Conservation (phyloP, 2,113 vertebrate genomes). For the Halcyon senegalensis region DNA sequence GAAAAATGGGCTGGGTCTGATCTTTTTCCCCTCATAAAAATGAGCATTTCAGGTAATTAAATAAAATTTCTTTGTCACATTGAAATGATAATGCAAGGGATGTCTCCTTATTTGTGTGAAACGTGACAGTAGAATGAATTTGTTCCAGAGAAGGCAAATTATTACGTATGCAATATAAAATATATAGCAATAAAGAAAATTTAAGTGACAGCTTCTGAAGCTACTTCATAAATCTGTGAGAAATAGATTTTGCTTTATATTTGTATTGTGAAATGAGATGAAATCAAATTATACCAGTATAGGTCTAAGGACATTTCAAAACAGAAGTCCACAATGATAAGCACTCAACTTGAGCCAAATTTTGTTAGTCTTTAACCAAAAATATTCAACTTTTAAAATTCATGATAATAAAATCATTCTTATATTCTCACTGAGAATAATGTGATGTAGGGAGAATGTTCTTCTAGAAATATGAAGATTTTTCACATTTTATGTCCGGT, state of each 20-base stretch:
- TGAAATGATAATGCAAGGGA: conserved; percentile 81
- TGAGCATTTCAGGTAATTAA: conserved; percentile 75
- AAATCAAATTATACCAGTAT: conserved; percentile 5
- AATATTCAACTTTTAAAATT: not conserved
- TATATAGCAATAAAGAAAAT: conserved; percentile 27
- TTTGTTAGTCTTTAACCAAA: not conserved
- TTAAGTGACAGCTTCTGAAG: conserved; percentile 3
- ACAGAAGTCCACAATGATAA: conserved; percentile 31
- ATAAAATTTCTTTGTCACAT: conserved; percentile 68
- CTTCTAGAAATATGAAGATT: not conserved
- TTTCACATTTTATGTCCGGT: not conserved
- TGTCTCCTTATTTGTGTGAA: conserved; percentile 71
- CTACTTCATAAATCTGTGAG: conserved; percentile 27
- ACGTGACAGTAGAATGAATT: conserved; percentile 45
- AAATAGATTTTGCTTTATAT: conserved; percentile 24
- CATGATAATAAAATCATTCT: not conserved
- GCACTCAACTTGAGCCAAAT: conserved; percentile 9
- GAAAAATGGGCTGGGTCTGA: conserved; percentile 86
- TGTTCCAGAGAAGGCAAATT: conserved; percentile 47
- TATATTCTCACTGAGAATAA: not conserved
- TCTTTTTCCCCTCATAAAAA: conserved; percentile 86
- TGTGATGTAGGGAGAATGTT: not conserved
- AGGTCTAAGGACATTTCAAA: conserved; percentile 38
- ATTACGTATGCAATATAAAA: conserved; percentile 54
- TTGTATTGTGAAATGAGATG: conserved; percentile 19